Conservation (phyloP, 2,888 invertebrate genomes). For the Nebria salina region DNA sequence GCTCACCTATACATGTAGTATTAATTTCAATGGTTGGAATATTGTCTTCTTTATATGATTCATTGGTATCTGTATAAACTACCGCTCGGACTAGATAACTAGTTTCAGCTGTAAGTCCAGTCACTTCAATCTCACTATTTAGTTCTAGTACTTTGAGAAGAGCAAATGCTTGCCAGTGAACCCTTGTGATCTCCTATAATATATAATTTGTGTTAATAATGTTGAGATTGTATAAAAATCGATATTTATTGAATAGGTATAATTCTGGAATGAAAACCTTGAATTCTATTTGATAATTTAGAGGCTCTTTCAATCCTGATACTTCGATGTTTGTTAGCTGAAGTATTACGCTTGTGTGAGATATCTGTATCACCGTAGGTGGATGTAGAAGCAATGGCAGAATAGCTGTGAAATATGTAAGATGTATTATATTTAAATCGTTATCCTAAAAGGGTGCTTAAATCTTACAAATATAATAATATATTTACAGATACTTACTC, state of each 20-base stretch:
- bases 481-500: constrained; percentile 7
- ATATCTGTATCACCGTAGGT: constrained; percentile 3
- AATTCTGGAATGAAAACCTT: constrained; percentile 5
- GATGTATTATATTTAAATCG: background rate
- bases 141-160: background rate
- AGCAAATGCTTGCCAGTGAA: background rate
- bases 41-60: constrained; percentile 8
- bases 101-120: constrained; percentile 15
- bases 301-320: background rate
- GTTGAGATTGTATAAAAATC: too few species aligned
- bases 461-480: too few species aligned
- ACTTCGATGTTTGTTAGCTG: background rate
- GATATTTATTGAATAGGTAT: too few species aligned
- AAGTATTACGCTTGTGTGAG: constrained; percentile 3
- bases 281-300: constrained; percentile 13
- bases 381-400: constrained; percentile 1
- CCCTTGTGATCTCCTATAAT: background rate
- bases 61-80: constrained; percentile 5
- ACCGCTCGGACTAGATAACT: constrained; percentile 26
- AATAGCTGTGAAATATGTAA: constrained; percentile 3
- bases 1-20: constrained; percentile 26
- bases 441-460: too few species aligned
- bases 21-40: constrained; percentile 16
- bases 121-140: background rate
- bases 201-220: background rate